Evolutionary conservation across 2,113 vertebrate species (phyloP), one percentile per base, ranked within the genome.

Genomic region (Cyprinodon tularosa): DNA sequence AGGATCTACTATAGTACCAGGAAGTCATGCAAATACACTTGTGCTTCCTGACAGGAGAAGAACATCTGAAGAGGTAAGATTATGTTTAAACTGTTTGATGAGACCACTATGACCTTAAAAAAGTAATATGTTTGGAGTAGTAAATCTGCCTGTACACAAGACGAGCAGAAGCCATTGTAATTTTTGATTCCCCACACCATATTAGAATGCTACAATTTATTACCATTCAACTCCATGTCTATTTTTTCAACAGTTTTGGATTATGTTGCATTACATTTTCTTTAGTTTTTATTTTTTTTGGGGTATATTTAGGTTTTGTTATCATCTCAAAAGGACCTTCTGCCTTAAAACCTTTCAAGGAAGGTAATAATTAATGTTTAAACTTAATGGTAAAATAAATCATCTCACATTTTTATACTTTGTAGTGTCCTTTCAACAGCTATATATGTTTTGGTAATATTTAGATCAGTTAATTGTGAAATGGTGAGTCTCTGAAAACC

Each of bases 21-120:
- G 86, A 2, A 90, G 90, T 38, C 85, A 90, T 59, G 77, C 78
- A 4, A 93, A 92, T 15, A 91, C 88, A 1, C 38, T 84, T 0
- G 59, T 88, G 11, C 0, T 77, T 0, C 67, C 61, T 65, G 29
- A 76, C 47, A 17, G 45, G 37, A 76, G 65, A 44, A 13, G 1
- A 13, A 0, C 60, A 63, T 57, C 38, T 29, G 36, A 62, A 50
- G 74, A 77, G 75, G 50, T 66, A 61, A 71, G 62, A 11, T n/a
- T 29, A 42, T 10, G n/a, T 57, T n/a, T n/a, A 57, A 20, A n/a
- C 8, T 57, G 6, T 57, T 20, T n/a, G 20, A n/a, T 17, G 50
- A 57, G 17, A n/a, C 17, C 17, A 17, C n/a, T n/a, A n/a, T 57
- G 20, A 57, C 14, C 1, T 29, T 29, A 29, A 29, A 29, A 29